Base-by-base conservation (phyloP, 2,113 vertebrate genomes). In the Lates calcarifer region DNA sequence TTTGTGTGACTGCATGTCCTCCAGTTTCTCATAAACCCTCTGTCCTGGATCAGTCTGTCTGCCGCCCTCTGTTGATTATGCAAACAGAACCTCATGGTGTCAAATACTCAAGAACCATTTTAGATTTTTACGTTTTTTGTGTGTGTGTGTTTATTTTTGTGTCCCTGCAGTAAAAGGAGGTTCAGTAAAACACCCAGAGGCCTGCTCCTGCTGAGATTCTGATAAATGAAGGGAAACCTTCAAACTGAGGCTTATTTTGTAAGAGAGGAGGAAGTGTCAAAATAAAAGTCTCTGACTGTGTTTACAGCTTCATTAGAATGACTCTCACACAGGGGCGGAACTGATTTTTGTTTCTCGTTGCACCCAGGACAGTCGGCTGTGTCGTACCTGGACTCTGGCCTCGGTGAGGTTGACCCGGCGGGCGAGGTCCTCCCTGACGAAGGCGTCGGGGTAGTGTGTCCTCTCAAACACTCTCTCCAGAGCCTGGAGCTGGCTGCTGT, bases 401-500 rank as follows among this genome's bases (percentile, higher is more conserved):
- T 99, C 98, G 0, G 98, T 99, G 82, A 99, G 98, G 94, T 98
- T 99, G 89, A 99, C 98, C 80, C 98, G 94, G 87, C 97, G 97
- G 31, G 98, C 98, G 5, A 99, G 96, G 91, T 99, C 98, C 85
- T 99, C 98, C 18, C 98, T 89, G 84, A 99, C 98, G n/a, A 99
- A 99, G 75, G 98, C 98, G 67, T 99, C 98, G 0, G 98, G 98
- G 91, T 99, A 99, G 92, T 99, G 98, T 68, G 98, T 99, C 89
- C 97, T 93, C 94, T 99, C 98, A 26, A 99, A 99, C 43, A 99
- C 98, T 15, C 98, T 93, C 95, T 99, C 98, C 88, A 99, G 89
- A 2, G 98, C 98, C 95, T 99, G 98, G 14, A 99, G 96, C 91
- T 99, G 98, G 91, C 97, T 98, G 95, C 97, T 99, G 92, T 99